These are phyloP conservation scores for Callithrix jacchus DNA, from an alignment of 2,113 vertebrate genomes.

Conservation along the genomic window DNA sequence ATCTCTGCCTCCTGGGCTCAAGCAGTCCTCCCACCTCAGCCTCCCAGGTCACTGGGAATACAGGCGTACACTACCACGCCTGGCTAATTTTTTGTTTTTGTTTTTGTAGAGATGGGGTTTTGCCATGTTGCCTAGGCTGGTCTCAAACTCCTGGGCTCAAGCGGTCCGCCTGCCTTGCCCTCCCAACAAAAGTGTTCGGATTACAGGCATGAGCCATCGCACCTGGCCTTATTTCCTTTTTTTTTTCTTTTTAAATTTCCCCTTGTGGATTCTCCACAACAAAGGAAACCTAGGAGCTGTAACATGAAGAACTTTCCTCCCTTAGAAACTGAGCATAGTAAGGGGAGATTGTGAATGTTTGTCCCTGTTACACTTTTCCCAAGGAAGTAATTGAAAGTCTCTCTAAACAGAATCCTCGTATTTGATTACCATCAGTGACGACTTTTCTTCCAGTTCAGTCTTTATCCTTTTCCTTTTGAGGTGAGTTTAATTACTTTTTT, in stretches of 20 bases:
- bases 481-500: background rate
- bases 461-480: slow-evolving; percentile 10
- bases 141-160: no score
- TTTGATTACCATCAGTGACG: background rate
- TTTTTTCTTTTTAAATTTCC: background rate
- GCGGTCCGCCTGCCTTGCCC: no score
- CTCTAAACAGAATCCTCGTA: background rate
- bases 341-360: background rate
- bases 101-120: no score
- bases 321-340: background rate
- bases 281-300: slow-evolving; percentile 43
- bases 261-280: background rate
- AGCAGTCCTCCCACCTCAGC: no score
- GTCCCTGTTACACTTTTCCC: background rate
- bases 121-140: no score
- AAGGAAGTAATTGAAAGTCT: slow-evolving; percentile 12
- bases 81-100: no score
- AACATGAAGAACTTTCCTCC: slow-evolving; percentile 17
- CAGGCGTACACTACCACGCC: no score
- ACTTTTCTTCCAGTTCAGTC: background rate
- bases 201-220: no score
- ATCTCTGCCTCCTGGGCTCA: no score
- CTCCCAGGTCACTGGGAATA: no score
- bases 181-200: no score
- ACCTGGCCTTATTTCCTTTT: no score